Evolutionary conservation across 2,113 vertebrate genomes (phyloP).

Genomic region (Acrocephalus arundinaceus): DNA sequence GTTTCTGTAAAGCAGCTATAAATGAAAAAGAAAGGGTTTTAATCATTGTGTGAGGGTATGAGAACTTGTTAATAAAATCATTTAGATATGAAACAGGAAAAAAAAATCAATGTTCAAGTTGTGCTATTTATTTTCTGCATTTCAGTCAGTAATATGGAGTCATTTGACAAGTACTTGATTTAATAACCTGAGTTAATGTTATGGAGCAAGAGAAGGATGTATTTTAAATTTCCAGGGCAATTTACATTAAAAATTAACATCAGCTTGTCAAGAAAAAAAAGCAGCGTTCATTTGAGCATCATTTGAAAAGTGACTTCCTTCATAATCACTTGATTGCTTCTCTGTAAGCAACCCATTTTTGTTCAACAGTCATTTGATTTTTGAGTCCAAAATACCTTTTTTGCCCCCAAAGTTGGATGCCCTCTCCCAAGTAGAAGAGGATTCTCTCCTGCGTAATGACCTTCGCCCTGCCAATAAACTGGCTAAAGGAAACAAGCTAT

Average conservation of each 20-base stretch:
- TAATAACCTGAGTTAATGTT: neutral
- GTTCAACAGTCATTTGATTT: neutral
- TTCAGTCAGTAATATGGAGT: neutral
- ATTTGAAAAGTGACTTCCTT: neutral
- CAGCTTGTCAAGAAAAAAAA: neutral
- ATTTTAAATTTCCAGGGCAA: neutral
- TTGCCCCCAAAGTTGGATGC: conserved; percentile 78
- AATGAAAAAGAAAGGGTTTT: neutral
- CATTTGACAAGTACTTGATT: neutral
- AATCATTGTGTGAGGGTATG: neutral
- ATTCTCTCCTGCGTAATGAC: conserved; percentile 91
- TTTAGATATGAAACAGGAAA: neutral
- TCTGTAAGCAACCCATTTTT: neutral
- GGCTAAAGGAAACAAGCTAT: conserved; percentile 92
- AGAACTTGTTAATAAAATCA: neutral
- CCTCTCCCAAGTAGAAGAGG: conserved; percentile 85
- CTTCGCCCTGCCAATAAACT: conserved; percentile 85
- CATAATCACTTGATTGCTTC: neutral
- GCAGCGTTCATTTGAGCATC: neutral
- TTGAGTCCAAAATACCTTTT: conserved; percentile 56
- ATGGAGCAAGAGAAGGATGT: neutral
- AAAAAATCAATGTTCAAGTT: neutral
- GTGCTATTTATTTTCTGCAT: neutral
- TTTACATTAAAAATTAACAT: neutral
- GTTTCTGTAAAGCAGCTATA: neutral